phyloP scores from a whole-genome alignment of 1,140 invertebrate genomes.

The Zaprionus gabonicus region DNA sequence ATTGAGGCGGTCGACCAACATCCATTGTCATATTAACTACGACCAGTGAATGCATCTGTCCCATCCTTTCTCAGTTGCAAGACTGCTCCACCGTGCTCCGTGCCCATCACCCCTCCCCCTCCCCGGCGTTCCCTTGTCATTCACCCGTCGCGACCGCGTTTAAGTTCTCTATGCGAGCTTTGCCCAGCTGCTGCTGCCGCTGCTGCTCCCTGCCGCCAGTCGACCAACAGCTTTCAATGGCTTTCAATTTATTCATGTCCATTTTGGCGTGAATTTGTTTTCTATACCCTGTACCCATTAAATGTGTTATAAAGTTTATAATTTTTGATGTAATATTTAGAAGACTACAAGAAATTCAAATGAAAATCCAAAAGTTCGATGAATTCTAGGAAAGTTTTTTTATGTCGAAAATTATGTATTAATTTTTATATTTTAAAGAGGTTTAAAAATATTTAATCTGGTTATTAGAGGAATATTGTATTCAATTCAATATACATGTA shows the following conservation, averaged over 20 bases:
- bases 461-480: too few species aligned
- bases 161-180: neutral
- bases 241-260: conserved; percentile 78
- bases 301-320: neutral
- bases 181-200: neutral
- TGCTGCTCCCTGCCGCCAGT: neutral
- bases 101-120: neutral
- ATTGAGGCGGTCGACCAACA: conserved; percentile 59
- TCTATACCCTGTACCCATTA: conserved; percentile 45
- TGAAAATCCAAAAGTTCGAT: too few species aligned
- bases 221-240: conserved; percentile 51
- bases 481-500: too few species aligned
- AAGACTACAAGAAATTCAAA: too few species aligned
- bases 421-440: too few species aligned
- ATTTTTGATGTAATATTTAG: neutral
- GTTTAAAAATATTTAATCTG: too few species aligned
- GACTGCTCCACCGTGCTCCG: neutral
- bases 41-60: conserved; percentile 35
- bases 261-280: conserved; percentile 78
- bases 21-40: conserved; percentile 72
- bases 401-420: too few species aligned
- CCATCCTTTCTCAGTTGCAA: conserved; percentile 16
- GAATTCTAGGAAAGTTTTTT: too few species aligned
- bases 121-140: conserved; percentile 1
- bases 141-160: neutral